phyloP scores from a whole-genome alignment of 2,113 vertebrate species.

The Pedetes capensis region DNA sequence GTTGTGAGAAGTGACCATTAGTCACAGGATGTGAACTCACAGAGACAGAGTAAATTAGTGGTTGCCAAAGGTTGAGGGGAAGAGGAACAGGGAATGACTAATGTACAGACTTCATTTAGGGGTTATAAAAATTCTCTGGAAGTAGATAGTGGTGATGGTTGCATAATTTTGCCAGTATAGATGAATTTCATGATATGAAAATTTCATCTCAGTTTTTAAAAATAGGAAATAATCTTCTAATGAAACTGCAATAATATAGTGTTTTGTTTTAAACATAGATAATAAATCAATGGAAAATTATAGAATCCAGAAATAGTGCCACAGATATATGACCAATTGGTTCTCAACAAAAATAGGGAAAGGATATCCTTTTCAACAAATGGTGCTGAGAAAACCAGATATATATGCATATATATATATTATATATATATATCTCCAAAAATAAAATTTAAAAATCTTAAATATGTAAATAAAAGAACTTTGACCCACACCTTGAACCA shows the following conservation, averaged over 20 bases:
- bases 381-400: too few relatives aligned
- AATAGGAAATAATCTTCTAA: background rate
- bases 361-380: too few relatives aligned
- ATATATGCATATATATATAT: too few relatives aligned
- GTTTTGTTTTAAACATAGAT: background rate
- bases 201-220: background rate
- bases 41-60: background rate
- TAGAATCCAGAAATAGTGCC: background rate
- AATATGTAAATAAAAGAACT: background rate
- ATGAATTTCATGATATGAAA: background rate
- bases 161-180: background rate
- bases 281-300: background rate
- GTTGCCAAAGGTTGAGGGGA: background rate
- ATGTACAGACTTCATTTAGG: background rate
- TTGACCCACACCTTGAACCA: background rate
- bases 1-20: background rate
- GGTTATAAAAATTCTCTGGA: background rate
- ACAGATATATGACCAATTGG: background rate
- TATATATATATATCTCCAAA: background rate
- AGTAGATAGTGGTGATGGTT: background rate
- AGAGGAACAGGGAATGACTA: background rate
- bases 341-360: background rate
- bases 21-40: background rate
- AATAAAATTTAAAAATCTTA: background rate
- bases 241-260: background rate